These are phyloP conservation scores for Oplegnathus fasciatus DNA, from an alignment of 2,113 vertebrate genomes.

Conservation along the genomic window DNA sequence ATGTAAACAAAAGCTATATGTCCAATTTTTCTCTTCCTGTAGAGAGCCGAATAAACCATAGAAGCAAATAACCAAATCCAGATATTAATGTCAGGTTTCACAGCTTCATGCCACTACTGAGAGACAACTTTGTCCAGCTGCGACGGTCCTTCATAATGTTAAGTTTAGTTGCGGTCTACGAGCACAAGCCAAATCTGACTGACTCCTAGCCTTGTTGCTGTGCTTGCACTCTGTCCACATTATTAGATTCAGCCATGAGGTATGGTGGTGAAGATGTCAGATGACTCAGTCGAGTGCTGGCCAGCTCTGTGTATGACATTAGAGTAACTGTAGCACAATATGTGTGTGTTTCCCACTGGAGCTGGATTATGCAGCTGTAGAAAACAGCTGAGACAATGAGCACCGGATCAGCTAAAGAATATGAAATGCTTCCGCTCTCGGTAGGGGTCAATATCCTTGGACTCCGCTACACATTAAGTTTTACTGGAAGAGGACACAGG, in stretches of 20 bases:
- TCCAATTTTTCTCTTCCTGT: background rate
- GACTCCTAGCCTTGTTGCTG: slow-evolving; percentile 8
- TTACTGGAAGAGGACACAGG: background rate
- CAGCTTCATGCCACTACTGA: background rate
- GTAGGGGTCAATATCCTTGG: slow-evolving; percentile 25
- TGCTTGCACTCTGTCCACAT: slow-evolving; percentile 15
- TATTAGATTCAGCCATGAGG: slow-evolving; percentile 28
- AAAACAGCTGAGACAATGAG: slow-evolving; percentile 45
- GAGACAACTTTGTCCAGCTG: background rate
- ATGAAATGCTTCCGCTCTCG: slow-evolving; percentile 38
- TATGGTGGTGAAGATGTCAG: slow-evolving; percentile 1
- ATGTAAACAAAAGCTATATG: background rate
- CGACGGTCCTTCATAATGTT: background rate
- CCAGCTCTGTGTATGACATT: slow-evolving; percentile 6
- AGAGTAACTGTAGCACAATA: background rate
- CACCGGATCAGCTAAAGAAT: slow-evolving; percentile 27
- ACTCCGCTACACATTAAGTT: slow-evolving; percentile 1
- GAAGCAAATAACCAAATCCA: background rate
- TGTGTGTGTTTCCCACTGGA: slow-evolving; percentile 22
- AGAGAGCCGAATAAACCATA: background rate
- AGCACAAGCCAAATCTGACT: slow-evolving; percentile 5
- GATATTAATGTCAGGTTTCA: background rate
- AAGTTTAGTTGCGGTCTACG: background rate
- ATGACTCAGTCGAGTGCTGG: slow-evolving; percentile 5
- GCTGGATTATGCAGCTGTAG: slow-evolving; percentile 58